Base-by-base conservation (phyloP, 2,888 invertebrate genomes). In the Allygus modestus region DNA sequence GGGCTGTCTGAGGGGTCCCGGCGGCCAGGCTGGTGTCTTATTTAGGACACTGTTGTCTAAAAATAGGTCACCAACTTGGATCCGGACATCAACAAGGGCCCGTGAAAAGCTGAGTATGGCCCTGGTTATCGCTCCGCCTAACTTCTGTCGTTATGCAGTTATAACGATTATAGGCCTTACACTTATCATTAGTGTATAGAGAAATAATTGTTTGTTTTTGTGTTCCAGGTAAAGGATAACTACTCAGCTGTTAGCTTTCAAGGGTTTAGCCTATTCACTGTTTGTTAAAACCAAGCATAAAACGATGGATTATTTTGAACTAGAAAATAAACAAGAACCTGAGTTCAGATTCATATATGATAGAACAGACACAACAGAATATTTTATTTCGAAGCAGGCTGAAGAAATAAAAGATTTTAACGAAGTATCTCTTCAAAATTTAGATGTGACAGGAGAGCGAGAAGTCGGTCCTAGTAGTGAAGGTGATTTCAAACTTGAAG, bases 261-360 rank as follows among this genome's bases (percentile, higher is more conserved):
- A n/a, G n/a, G n/a, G n/a, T n/a, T n/a, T n/a, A 37, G 37, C 37
- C 9, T 37, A 37, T 37, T 37, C 9, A 37, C 4, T 7, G 4
- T 7, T 37, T 9, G 9, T 37, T 37, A 37, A 37, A 37, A 4
- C 9, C 37, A 37, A 37, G 37, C 23, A 54, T 20, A 23, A 54
- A 5, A 54, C 54, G 20, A 65, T 65, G 65, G 65, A 65, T 65
- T 65, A 65, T 28, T 65, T 65, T 65, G 65, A 65, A 4, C 28
- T 65, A 15, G 65, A 15, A 65, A 65, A 65, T 20, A 65, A 65
- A 65, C 28, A 26, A 31, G 65, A 65, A 9, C n/a, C 65, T 28
- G 65, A 65, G 0, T 65, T 65, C 17, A 28, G 17, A 28, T 65
- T 65, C 31, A 65, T 65, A 11, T 65, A 65, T 65, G 65, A 65